Conservation (phyloP, 1,140 invertebrate genomes). For the Aphis gossypii region DNA sequence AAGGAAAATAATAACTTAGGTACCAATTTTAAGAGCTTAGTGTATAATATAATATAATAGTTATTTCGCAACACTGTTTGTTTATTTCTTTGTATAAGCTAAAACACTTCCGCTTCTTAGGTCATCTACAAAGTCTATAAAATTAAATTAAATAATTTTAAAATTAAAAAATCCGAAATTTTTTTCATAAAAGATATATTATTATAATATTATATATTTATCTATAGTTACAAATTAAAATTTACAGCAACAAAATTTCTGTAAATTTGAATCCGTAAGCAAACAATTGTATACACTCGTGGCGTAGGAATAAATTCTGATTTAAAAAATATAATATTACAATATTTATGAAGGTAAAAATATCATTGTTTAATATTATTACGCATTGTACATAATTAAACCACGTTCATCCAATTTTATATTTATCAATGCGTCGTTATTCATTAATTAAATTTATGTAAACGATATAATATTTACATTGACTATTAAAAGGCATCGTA, state of each 20-base stretch:
- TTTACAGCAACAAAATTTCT: not conserved
- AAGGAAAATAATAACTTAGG: not conserved
- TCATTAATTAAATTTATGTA: not conserved
- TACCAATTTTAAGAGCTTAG: not conserved
- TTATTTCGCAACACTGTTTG: not conserved
- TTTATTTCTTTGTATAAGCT: not conserved
- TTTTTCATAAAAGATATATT: not conserved
- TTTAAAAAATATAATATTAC: not conserved
- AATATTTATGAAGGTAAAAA: not conserved
- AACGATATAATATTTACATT: not conserved
- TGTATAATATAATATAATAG: not conserved
- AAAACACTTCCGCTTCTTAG: too few relatives aligned
- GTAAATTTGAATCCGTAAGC: not conserved
- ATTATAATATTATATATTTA: not conserved
- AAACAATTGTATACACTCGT: not conserved
- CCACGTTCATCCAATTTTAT: not conserved
- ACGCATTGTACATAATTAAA: not conserved
- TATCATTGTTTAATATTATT: not conserved
- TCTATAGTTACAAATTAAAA: not conserved
- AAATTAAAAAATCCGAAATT: not conserved
- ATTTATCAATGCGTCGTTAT: not conserved
- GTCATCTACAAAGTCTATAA: not conserved
- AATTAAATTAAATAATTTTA: not conserved
- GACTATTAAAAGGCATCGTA: not conserved
- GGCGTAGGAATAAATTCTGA: not conserved